A percentile compares a stretch with the other conserved stretches of the same genome.
These are phyloP conservation scores for Paraescarpia echinospica DNA, from an alignment of 1,140 invertebrate species.

Conservation along the genomic window DNA sequence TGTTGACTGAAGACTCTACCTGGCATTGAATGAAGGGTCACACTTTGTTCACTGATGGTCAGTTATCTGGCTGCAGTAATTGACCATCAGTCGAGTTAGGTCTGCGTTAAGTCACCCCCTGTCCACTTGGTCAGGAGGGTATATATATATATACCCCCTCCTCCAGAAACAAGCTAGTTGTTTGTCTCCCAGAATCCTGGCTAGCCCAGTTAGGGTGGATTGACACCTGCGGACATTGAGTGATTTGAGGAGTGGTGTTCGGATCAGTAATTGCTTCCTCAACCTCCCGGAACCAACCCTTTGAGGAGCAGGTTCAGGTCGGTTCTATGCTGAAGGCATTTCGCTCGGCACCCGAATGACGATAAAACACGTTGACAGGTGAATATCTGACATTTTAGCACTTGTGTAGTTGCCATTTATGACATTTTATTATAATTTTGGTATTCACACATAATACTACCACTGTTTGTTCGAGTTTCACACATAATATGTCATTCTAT, in stretches of 20 bases:
- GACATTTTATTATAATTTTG: no score
- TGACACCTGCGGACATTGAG: neutral
- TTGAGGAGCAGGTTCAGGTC: neutral
- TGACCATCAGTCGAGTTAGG: neutral
- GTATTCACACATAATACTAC: no score
- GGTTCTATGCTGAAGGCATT: neutral
- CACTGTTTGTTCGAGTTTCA: neutral
- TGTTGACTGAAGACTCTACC: neutral
- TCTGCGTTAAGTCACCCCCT: neutral
- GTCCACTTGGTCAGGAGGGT: neutral
- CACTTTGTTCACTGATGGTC: neutral
- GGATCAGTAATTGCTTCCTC: neutral
- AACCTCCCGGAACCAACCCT: neutral
- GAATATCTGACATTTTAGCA: neutral
- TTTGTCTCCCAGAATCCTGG: neutral
- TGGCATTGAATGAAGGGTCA: neutral
- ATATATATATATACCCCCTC: no score
- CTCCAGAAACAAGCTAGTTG: neutral
- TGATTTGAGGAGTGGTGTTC: neutral
- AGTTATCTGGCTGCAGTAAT: neutral
- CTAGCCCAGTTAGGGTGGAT: neutral
- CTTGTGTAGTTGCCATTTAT: no score
- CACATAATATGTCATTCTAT: neutral
- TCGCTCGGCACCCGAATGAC: neutral
- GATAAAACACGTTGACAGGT: neutral